These are phyloP conservation scores for Orchesella flavescens DNA, from an alignment of 2,888 invertebrate species.

Conservation along the genomic window DNA sequence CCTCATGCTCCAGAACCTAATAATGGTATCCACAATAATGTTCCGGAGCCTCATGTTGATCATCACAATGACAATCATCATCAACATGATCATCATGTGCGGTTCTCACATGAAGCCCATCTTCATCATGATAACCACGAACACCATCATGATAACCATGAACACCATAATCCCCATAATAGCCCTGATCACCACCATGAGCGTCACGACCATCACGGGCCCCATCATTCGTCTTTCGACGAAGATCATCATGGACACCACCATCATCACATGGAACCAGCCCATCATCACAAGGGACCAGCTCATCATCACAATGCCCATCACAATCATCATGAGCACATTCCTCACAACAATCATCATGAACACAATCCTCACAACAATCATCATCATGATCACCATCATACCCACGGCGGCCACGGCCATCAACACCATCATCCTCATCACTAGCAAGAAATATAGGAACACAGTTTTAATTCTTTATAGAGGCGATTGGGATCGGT, in stretches of 20 bases:
- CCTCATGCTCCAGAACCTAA: no score
- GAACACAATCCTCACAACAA: conserved; percentile 11
- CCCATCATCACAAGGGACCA: not conserved
- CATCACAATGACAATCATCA: not conserved
- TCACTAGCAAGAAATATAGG: not conserved
- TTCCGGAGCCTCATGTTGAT: not conserved
- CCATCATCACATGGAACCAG: conserved; percentile 28
- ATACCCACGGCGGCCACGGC: conserved; percentile 9
- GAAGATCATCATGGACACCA: conserved; percentile 24
- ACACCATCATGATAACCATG: not conserved
- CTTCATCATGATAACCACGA: not conserved
- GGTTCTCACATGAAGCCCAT: not conserved
- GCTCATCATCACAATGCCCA: conserved; percentile 30
- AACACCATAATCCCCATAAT: conserved; percentile 1
- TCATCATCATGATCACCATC: conserved; percentile 32
- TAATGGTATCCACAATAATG: no score
- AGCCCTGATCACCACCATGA: not conserved
- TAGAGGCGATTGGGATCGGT: not conserved
- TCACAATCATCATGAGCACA: conserved; percentile 16
- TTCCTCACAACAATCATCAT: conserved; percentile 23
- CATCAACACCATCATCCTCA: conserved; percentile 38
- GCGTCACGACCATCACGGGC: not conserved
- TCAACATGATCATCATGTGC: not conserved
- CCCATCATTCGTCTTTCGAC: no score
- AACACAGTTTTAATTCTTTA: no score